These are phyloP conservation scores for Mastomys natalensis DNA, from an alignment of 2,113 vertebrate genomes.

Conservation along the genomic window DNA sequence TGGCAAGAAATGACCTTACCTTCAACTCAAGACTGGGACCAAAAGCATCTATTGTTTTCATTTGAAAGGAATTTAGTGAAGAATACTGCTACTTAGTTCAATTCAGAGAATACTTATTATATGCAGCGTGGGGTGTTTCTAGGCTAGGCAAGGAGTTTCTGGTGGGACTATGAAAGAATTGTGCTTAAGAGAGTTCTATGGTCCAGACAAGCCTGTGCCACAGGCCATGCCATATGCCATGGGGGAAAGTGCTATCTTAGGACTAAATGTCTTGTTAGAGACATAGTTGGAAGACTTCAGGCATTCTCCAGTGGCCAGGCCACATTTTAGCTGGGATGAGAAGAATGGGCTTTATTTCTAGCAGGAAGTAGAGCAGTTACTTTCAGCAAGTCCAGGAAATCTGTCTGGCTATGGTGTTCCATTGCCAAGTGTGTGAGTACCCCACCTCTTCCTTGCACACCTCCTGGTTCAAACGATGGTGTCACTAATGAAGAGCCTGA, in stretches of 20 bases:
- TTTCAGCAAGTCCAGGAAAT: neutral
- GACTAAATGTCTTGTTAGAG: neutral
- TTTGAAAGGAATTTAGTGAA: constrained; percentile 63
- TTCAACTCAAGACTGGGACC: constrained; percentile 79
- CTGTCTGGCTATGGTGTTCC: neutral
- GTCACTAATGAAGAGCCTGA: neutral
- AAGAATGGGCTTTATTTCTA: neutral
- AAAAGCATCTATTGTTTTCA: constrained; percentile 59
- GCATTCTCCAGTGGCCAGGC: neutral
- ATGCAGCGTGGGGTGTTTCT: neutral
- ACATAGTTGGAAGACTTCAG: neutral
- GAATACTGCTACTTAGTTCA: constrained; percentile 35
- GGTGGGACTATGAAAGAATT: neutral
- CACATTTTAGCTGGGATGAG: neutral
- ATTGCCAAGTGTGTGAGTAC: neutral
- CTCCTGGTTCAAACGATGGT: neutral
- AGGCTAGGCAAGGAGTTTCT: neutral
- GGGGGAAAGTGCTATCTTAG: neutral
- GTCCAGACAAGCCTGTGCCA: neutral
- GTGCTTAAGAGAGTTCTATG: neutral
- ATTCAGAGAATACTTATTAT: constrained; percentile 36
- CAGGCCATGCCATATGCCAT: neutral
- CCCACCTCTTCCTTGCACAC: neutral
- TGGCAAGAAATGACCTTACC: constrained; percentile 85
- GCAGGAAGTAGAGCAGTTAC: neutral